phyloP scores from a whole-genome alignment of 2,888 invertebrate species.

The Leucania comma region DNA sequence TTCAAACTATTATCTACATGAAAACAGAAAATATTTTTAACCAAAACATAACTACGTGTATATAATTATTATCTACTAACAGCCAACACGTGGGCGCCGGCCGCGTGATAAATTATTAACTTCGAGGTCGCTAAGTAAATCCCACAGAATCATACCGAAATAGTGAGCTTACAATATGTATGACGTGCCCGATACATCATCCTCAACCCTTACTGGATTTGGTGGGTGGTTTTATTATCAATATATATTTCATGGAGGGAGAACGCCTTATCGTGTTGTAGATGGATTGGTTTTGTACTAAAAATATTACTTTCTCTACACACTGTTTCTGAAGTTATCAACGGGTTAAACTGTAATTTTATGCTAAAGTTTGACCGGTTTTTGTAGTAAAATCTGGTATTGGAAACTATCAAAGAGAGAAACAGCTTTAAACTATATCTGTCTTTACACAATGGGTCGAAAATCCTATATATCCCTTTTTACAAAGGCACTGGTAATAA shows the following conservation, averaged over 20 bases:
- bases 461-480: neutral
- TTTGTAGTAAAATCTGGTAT: neutral
- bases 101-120: slow-evolving; percentile 65
- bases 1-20: neutral
- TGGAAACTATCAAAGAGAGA: neutral
- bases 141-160: slow-evolving; percentile 54
- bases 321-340: neutral
- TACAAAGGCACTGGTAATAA: too few relatives aligned
- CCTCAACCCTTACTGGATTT: slow-evolving; percentile 25
- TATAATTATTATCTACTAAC: slow-evolving; percentile 43
- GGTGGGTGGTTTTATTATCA: slow-evolving; percentile 18
- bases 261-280: neutral
- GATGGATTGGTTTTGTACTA: neutral
- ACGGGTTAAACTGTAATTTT: neutral
- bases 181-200: slow-evolving; percentile 46
- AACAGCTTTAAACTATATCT: neutral
- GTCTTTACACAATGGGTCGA: too few relatives aligned
- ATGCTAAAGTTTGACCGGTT: neutral
- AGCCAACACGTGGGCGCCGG: slow-evolving; percentile 21
- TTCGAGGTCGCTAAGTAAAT: slow-evolving; percentile 59
- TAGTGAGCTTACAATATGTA: slow-evolving; percentile 43
- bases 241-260: slow-evolving; percentile 1
- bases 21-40: slow-evolving; percentile 22
- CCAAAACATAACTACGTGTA: slow-evolving; percentile 14
- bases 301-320: neutral